A percentile compares a stretch with the other conserved stretches of the same genome.
These are phyloP conservation scores for Pteronura brasiliensis DNA, from an alignment of 2,113 vertebrate genomes.

Conservation along the genomic window DNA sequence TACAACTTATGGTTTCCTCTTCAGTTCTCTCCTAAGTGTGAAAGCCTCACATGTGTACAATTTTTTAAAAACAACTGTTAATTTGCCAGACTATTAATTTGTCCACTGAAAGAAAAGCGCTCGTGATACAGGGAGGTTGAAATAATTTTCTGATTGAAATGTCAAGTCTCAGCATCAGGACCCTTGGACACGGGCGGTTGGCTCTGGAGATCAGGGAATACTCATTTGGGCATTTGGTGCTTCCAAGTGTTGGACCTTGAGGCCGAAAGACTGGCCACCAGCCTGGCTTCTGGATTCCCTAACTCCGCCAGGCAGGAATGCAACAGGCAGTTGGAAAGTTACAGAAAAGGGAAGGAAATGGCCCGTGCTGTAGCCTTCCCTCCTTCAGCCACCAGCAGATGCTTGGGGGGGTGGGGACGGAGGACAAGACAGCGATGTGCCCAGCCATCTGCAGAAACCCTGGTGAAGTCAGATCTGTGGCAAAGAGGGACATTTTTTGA, in stretches of 20 bases:
- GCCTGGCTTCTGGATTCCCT: not conserved
- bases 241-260: not conserved
- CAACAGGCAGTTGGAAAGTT: not conserved
- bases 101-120: constrained; percentile 30
- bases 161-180: not conserved
- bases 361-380: not conserved
- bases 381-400: not conserved
- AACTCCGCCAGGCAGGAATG: not conserved
- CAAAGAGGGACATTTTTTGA: not conserved
- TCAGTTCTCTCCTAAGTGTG: not conserved
- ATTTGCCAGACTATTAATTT: constrained; percentile 64
- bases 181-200: not conserved
- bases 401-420: not conserved
- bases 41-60: not conserved
- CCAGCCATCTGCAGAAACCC: not conserved
- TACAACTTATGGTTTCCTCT: constrained; percentile 34
- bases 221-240: not conserved
- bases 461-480: not conserved
- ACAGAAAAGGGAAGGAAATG: not conserved
- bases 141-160: constrained; percentile 11
- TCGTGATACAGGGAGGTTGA: constrained; percentile 33
- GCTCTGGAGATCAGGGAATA: not conserved
- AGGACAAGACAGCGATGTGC: not conserved
- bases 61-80: constrained; percentile 37
- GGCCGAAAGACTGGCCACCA: not conserved